Percentiles rank a stretch among this genome's conserved stretches.
Conservation (phyloP, 1,140 invertebrate species). For the Helicoverpa zea region DNA sequence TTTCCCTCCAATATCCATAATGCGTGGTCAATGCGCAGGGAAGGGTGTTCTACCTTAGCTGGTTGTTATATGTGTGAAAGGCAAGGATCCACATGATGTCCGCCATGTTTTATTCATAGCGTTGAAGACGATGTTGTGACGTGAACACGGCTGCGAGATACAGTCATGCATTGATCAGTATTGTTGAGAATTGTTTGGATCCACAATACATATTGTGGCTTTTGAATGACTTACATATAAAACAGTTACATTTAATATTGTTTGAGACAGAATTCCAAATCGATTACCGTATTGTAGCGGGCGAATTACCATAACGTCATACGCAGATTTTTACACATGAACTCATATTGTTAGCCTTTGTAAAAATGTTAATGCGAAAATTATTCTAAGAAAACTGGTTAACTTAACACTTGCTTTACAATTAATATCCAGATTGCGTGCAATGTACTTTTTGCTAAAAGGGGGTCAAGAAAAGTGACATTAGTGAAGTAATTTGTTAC, state of each 20-base stretch:
- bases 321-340: no score
- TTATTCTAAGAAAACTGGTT: slow-evolving; percentile 26
- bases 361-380: slow-evolving; percentile 57
- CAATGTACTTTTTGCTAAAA: slow-evolving; percentile 27
- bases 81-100: slow-evolving; percentile 67
- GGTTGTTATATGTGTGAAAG: slow-evolving; percentile 64
- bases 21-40: neutral
- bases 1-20: neutral
- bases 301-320: neutral
- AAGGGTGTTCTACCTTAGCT: slow-evolving; percentile 46
- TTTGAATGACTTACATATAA: slow-evolving; percentile 54
- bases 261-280: slow-evolving; percentile 31
- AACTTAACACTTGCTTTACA: slow-evolving; percentile 49
- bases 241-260: slow-evolving; percentile 50
- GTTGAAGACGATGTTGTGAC: slow-evolving; percentile 70
- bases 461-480: slow-evolving; percentile 43
- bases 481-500: slow-evolving; percentile 35
- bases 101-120: slow-evolving; percentile 78
- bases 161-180: slow-evolving; percentile 74
- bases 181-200: slow-evolving; percentile 66
- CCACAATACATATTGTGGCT: slow-evolving; percentile 71
- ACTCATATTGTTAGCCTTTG: slow-evolving; percentile 12
- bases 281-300: neutral
- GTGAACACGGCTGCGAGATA: slow-evolving; percentile 60
- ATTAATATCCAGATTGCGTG: slow-evolving; percentile 63